Base-by-base conservation (phyloP, 2,797 vertebrate genomes). In the Melanotaenia pygmaea region DNA sequence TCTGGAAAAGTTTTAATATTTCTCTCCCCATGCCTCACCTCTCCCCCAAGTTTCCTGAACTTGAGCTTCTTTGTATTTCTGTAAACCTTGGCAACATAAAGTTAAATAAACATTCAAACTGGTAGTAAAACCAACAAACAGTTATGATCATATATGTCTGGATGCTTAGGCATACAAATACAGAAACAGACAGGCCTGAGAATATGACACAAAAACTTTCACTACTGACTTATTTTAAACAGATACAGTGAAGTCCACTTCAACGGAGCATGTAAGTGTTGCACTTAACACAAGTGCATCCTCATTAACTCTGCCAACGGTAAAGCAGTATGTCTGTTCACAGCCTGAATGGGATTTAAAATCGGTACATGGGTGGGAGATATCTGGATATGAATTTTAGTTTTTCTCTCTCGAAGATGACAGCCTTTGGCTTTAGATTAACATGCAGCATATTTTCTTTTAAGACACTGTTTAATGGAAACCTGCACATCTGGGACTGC, bases 401-500 rank as follows among this genome's bases (percentile, higher is more conserved):
- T 71, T 64, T 62, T 60, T 61, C 57, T 74, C 54, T 58, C 60
- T 26, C 63, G 51, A 54, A 79, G 71, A 78, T 28, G 60, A 73
- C 50, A 35, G 1, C 45, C 37, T 71, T 77, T 63, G 67, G 47
- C 51, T 30, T 56, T 51, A 64, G 60, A 62, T 60, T 74, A 76
- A 74, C 73, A 35, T 28, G 26, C 59, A 68, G 56, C 47, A 43
- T 70, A 38, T 79, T 78, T 76, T 35, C 11, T 65, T 83, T 76
- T 28, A 73, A 77, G 54, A 57, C 54, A 30, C 7, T 18, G 64
- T 16, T 16, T 54, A 74, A 45, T 0, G 6, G 53, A 54, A 68
- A 67, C 64, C 53, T 7, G 67, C 79, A 88, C 90, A 92, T 94
- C 87, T 93, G 89, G 77, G 80, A 60, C 5, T 0, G 73, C 83